Conservation (phyloP, 35 echinoderm and acorn worm species). For the Ptychodera flava region DNA sequence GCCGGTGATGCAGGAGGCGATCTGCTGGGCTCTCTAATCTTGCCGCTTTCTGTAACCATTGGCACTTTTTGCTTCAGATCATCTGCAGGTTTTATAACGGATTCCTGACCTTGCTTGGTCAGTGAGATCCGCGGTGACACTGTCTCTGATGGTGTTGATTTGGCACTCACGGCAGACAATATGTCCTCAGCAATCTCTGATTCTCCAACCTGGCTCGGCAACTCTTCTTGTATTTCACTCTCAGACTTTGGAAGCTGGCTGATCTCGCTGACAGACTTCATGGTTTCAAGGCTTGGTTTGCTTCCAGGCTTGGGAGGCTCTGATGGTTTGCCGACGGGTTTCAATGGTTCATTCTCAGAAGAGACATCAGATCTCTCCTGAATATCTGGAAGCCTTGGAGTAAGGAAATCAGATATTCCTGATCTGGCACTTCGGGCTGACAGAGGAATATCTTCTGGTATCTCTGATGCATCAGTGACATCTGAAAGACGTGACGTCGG, state of each 20-base stretch:
- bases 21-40: not conserved
- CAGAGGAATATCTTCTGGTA: constrained; percentile 9
- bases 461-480: not conserved
- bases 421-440: constrained; percentile 16
- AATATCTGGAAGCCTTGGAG: constrained; percentile 2
- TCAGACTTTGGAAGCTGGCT: constrained; percentile 2
- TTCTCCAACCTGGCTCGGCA: not conserved
- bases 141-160: constrained; percentile 16
- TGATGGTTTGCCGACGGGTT: constrained; percentile 7
- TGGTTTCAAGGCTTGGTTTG: not conserved
- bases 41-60: not conserved
- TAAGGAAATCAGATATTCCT: constrained; percentile 27
- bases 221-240: not conserved
- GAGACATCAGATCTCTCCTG: constrained; percentile 9
- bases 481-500: not conserved
- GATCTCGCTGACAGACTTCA: not conserved
- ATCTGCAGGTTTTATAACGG: not conserved
- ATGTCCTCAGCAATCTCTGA: constrained; percentile 50
- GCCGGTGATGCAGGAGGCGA: not conserved
- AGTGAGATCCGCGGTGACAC: not conserved
- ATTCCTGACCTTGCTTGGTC: not conserved
- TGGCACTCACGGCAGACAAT: constrained; percentile 36
- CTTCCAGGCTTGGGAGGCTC: not conserved
- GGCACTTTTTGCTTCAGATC: not conserved
- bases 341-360: not conserved